Evolutionary conservation across 2,888 invertebrate genomes (phyloP).

Genomic region (Volucella bombylans): DNA sequence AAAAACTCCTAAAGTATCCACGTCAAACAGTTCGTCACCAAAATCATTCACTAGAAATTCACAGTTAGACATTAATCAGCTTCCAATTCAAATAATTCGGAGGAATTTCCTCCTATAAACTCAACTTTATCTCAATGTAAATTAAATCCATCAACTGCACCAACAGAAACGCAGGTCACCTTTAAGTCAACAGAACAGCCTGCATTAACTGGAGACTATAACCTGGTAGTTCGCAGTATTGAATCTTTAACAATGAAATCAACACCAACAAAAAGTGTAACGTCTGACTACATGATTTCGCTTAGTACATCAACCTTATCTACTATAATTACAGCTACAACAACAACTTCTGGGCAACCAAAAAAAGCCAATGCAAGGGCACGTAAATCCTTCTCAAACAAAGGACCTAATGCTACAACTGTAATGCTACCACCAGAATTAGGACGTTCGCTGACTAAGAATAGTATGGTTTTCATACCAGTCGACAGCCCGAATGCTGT

Average conservation of each 20-base stretch:
- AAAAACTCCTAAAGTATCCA: not conserved
- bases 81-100: conserved; percentile 75
- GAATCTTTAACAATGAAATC: conserved; percentile 50
- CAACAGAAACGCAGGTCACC: not conserved
- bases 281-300: conserved; percentile 20
- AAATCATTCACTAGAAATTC: not conserved
- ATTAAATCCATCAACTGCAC: conserved; percentile 9
- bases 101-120: conserved; percentile 76
- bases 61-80: not conserved
- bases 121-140: conserved; percentile 7
- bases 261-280: conserved; percentile 52
- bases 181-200: conserved; percentile 72
- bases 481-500: conserved; percentile 75
- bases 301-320: not conserved
- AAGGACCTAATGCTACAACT: conserved; percentile 62
- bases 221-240: conserved; percentile 74
- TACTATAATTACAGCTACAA: conserved; percentile 1
- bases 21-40: not conserved
- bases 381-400: conserved; percentile 62
- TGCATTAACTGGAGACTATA: conserved; percentile 79
- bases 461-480: conserved; percentile 82
- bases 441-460: conserved; percentile 76
- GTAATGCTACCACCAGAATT: conserved; percentile 41
- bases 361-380: conserved; percentile 52
- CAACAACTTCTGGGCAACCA: conserved; percentile 26